phyloP scores from a whole-genome alignment of 2,113 vertebrate species.

The Percopsis transmontana region DNA sequence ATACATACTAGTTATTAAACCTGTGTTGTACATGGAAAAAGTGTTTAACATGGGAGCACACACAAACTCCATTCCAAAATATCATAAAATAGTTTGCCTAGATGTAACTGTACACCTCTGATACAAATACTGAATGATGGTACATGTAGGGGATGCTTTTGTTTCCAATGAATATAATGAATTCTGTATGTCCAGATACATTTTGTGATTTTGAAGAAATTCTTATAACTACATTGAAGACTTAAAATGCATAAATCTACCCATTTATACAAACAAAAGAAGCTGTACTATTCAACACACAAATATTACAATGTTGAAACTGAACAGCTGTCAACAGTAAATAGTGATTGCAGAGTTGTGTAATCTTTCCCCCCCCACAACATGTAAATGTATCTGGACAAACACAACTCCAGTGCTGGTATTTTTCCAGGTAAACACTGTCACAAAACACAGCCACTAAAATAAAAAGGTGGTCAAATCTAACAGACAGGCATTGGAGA shows the following conservation, averaged over 20 bases:
- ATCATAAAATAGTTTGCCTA: conserved; percentile 1
- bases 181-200: conserved; percentile 58
- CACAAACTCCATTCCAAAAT: conserved; percentile 5
- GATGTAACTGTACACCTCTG: background rate
- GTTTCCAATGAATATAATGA: background rate
- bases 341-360: background rate
- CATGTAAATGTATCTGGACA: conserved; percentile 60
- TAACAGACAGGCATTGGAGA: background rate
- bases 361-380: background rate
- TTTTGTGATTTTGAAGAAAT: conserved; percentile 10
- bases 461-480: conserved; percentile 10
- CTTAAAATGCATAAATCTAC: background rate
- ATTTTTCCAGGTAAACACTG: background rate
- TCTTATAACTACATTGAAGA: background rate
- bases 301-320: background rate
- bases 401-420: conserved; percentile 46
- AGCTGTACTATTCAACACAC: background rate
- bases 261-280: background rate
- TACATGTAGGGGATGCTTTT: background rate
- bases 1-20: conserved; percentile 4
- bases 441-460: conserved; percentile 2
- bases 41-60: conserved; percentile 19
- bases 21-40: conserved; percentile 9
- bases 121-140: conserved; percentile 1
- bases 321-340: conserved; percentile 1